Conservation (phyloP, 2,113 vertebrate species). For the Colaptes auratus region DNA sequence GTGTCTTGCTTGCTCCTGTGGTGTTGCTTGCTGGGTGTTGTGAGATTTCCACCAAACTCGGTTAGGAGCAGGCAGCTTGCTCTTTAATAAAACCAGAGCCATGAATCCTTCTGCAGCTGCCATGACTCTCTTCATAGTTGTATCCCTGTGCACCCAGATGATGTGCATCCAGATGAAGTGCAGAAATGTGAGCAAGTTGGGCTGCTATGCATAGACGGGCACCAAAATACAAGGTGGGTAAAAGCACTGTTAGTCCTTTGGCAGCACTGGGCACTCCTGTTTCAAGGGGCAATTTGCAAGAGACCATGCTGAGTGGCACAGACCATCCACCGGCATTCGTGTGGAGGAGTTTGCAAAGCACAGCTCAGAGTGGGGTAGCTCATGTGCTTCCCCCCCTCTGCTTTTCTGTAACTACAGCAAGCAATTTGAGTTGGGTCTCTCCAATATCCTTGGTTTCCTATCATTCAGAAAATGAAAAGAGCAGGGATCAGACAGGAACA, state of each 20-base stretch:
- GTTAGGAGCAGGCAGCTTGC: neutral
- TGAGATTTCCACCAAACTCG: neutral
- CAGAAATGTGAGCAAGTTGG: neutral
- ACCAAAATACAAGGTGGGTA: neutral
- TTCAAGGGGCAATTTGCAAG: neutral
- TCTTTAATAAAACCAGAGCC: neutral
- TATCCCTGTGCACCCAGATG: too few species aligned
- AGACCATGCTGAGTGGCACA: neutral
- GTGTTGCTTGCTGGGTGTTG: neutral
- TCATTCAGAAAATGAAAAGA: neutral
- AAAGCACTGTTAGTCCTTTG: neutral
- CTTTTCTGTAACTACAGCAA: neutral
- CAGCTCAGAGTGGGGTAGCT: fast-evolving
- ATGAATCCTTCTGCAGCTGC: neutral
- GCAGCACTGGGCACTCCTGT: fast-evolving
- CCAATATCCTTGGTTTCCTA: neutral
- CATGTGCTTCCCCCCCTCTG: neutral
- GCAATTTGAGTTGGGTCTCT: neutral
- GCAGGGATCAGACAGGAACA: neutral
- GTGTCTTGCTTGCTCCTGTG: neutral
- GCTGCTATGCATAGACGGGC: fast-evolving
- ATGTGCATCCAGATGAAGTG: neutral
- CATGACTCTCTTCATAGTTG: neutral
- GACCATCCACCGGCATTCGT: fast-evolving
- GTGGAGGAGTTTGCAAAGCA: neutral